Conservation (phyloP, 1,140 invertebrate species). For the Nomia melanderi region DNA sequence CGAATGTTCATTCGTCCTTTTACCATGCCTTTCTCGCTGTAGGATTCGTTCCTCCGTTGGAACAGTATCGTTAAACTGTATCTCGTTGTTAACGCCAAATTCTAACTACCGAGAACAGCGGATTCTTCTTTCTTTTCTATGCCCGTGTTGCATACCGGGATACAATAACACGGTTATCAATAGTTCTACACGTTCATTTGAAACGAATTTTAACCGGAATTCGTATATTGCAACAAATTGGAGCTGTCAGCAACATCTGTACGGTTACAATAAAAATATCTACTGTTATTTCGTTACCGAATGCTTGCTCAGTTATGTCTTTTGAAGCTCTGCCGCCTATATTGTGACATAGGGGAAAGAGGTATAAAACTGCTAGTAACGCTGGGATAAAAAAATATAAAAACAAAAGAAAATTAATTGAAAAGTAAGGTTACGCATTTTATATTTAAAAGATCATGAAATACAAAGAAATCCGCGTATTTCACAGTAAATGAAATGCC, state of each 20-base stretch:
- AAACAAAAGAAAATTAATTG: too few relatives aligned
- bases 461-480: too few relatives aligned
- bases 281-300: too few relatives aligned
- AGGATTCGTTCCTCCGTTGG: not conserved
- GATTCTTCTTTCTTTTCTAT: too few relatives aligned
- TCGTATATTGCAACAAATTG: not conserved
- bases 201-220: not conserved
- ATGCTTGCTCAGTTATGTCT: too few relatives aligned
- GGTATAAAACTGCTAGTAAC: too few relatives aligned
- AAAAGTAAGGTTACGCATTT: too few relatives aligned
- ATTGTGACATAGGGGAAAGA: too few relatives aligned
- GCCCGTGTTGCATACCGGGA: not conserved
- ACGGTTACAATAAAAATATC: not conserved
- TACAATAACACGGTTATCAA: conserved; percentile 5
- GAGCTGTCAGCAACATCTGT: not conserved
- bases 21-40: not conserved
- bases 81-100: not conserved
- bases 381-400: too few relatives aligned
- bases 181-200: not conserved
- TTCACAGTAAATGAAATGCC: too few relatives aligned
- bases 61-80: conserved; percentile 1
- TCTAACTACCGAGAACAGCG: not conserved
- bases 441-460: too few relatives aligned
- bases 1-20: not conserved
- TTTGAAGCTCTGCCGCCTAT: too few relatives aligned